Base-by-base conservation (phyloP, 2,113 vertebrate species). In the Ivindomyrus marchei region DNA sequence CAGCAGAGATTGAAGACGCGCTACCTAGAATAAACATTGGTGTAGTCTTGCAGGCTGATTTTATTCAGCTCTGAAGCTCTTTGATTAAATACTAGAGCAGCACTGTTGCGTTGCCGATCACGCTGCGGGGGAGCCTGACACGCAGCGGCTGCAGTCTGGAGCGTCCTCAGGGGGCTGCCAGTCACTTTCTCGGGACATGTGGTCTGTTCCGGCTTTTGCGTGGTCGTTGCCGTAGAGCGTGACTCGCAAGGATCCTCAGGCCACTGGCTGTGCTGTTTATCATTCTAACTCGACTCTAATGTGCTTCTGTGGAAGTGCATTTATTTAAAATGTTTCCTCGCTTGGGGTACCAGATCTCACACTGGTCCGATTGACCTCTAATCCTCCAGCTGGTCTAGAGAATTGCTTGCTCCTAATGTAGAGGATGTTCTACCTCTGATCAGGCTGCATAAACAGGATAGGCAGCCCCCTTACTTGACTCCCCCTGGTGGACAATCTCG, bases 1-100 rank as follows among this genome's bases (percentile, higher is more conserved):
- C 84, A 91, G 91, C 92, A 91, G 92, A 89, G 53, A 91, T 88
- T 90, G 90, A 88, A 90, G 93, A 93, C 93, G 90, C 91, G 90
- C 91, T 93, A 90, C 91, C 88, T 89, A 21, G n/a, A 80, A 42
- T 31, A 56, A 53, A 56, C 49, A 50, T 46, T 87, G 53, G 13
- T 36, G 74, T 77, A 19, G 70, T 36, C 39, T 80, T 80, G 36
- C 15, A 39, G 31, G 84, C 24, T 47, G 84, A 27, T 50, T 80
- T 42, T 80, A 80, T 80, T 80, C 36, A 80, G 74, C 74, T 39
- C 31, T 77, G 31, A 2, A 77, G 70, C 13, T 7, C 31, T 80
- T 80, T 80, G 74, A 80, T 80, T 80, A 42, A 80, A 36, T 80
- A 42, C 74, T 80, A 42, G 31, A 80, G 36, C 17, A 15, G 36